phyloP scores from a whole-genome alignment of 2,797 vertebrate species.

The Decapterus maruadsi region DNA sequence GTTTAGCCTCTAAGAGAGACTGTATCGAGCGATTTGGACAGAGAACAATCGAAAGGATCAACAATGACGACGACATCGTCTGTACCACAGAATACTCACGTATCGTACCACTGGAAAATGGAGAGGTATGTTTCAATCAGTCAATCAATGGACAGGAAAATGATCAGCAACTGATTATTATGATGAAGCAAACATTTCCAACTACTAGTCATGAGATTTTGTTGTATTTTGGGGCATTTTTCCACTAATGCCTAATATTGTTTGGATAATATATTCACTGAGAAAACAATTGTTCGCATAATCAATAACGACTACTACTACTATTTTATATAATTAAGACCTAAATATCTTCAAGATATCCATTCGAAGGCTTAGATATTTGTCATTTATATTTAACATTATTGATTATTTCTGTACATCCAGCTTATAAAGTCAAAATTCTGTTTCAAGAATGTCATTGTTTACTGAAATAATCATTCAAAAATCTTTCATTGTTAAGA shows the following conservation, averaged over 20 bases:
- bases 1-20: slow-evolving; percentile 93
- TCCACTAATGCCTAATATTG: not conserved
- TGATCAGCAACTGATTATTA: not conserved
- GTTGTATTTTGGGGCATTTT: too few species aligned
- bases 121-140: slow-evolving; percentile 87
- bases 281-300: not conserved
- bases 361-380: not conserved
- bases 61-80: slow-evolving; percentile 87
- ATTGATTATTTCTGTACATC: not conserved
- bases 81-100: slow-evolving; percentile 95
- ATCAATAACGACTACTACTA: not conserved
- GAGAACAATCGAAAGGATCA: slow-evolving; percentile 89
- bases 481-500: too few species aligned
- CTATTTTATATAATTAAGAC: not conserved
- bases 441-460: too few species aligned
- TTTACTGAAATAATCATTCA: too few species aligned
- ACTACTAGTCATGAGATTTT: too few species aligned
- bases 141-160: not conserved
- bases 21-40: slow-evolving; percentile 95
- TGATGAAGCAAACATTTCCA: not conserved
- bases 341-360: not conserved
- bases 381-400: too few species aligned
- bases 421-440: too few species aligned
- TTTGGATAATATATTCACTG: not conserved
- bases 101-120: slow-evolving; percentile 96